Percentiles rank a stretch among this genome's conserved stretches.
Evolutionary conservation across 1,140 invertebrate genomes (phyloP).

Genomic region (Drosophila chauvacae): DNA sequence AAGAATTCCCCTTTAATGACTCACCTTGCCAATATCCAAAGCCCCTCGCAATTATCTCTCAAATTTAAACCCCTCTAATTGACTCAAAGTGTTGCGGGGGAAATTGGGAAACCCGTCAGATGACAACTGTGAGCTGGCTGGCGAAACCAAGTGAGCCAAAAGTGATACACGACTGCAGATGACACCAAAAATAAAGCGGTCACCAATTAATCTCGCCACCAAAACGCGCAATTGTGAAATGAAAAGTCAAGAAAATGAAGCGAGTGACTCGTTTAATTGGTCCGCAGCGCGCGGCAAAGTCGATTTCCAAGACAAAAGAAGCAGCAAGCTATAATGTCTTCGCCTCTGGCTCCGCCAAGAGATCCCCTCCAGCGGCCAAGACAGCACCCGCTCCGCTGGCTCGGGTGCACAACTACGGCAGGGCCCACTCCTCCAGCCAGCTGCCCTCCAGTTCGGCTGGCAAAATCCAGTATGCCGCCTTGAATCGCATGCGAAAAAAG

Average conservation of each 20-base stretch:
- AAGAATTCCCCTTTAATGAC: not conserved
- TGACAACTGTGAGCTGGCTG: conserved; percentile 34
- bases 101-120: conserved; percentile 32
- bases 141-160: conserved; percentile 22
- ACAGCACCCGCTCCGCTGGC: conserved; percentile 15
- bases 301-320: conserved; percentile 37
- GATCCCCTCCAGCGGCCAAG: conserved; percentile 17
- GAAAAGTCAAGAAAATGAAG: conserved; percentile 63
- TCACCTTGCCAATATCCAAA: conserved; percentile 3
- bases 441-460: conserved; percentile 54
- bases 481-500: conserved; percentile 73
- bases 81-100: conserved; percentile 13
- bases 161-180: conserved; percentile 37
- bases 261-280: conserved; percentile 76
- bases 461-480: conserved; percentile 77
- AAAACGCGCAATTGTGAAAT: conserved; percentile 63
- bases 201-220: conserved; percentile 64
- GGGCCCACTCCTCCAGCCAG: conserved; percentile 23
- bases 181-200: conserved; percentile 36
- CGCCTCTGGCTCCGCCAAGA: conserved; percentile 26
- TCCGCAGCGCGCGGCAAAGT: conserved; percentile 38
- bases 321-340: conserved; percentile 56
- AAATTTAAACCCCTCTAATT: conserved; percentile 35
- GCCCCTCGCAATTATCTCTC: not conserved
- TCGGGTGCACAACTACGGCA: conserved; percentile 69